These are phyloP conservation scores for Chaetophractus vellerosus DNA, from an alignment of 2,797 vertebrate genomes.

Conservation along the genomic window DNA sequence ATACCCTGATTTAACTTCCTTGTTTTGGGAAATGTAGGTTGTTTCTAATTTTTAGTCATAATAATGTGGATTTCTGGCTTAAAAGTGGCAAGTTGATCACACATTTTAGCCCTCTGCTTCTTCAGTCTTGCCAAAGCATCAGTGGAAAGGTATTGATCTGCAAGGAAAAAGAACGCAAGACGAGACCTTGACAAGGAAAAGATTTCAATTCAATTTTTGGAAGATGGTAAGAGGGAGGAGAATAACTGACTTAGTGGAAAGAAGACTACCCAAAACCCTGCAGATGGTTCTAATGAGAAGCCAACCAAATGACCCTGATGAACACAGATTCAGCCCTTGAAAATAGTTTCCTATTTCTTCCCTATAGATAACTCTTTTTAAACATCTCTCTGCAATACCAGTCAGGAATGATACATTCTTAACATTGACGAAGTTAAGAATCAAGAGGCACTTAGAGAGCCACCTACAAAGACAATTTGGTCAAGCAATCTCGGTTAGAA, in stretches of 20 bases:
- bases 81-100: neutral
- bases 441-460: neutral
- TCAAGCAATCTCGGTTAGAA: neutral
- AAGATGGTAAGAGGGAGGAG: neutral
- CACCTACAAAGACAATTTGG: neutral
- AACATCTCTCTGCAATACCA: neutral
- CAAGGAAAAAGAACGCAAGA: neutral
- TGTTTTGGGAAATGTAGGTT: conserved; percentile 21
- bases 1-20: conserved; percentile 31
- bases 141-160: conserved; percentile 28
- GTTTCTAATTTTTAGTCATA: conserved; percentile 58
- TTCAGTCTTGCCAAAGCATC: neutral
- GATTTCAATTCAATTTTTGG: neutral
- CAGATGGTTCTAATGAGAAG: neutral
- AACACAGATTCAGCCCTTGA: neutral
- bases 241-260: neutral
- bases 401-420: conserved; percentile 13
- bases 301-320: neutral
- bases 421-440: conserved; percentile 2
- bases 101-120: neutral
- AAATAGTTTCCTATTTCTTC: conserved; percentile 39
- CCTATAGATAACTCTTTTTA: neutral
- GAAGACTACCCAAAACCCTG: neutral
- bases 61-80: conserved; percentile 26
- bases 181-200: neutral